Conservation (phyloP, 2,797 vertebrate genomes). For the Clarias laeviceps region DNA sequence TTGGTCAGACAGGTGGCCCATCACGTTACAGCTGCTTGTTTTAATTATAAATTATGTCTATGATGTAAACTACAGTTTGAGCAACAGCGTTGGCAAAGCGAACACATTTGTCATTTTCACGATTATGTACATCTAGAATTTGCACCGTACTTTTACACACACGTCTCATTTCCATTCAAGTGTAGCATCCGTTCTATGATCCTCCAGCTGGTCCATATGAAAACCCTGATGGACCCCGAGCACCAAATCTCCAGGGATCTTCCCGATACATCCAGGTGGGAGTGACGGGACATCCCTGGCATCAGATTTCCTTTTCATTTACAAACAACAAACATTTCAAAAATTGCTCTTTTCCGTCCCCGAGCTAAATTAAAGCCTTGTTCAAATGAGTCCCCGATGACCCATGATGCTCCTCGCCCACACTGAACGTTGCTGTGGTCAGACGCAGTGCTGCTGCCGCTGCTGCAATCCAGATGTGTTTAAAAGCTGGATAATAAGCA, state of each 20-base stretch:
- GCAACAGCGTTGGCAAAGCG: neutral
- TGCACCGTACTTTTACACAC: neutral
- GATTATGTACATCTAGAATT: neutral
- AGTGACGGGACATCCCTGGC: neutral
- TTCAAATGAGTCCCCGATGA: conserved; percentile 16
- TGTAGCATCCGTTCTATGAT: neutral
- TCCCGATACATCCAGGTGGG: neutral
- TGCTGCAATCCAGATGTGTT: conserved; percentile 77
- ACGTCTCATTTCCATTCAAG: neutral
- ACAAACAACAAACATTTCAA: conserved; percentile 5
- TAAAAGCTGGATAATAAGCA: conserved; percentile 73
- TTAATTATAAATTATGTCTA: neutral
- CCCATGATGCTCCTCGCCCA: conserved; percentile 8
- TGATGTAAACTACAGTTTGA: neutral
- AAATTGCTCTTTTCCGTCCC: neutral
- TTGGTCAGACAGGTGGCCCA: neutral
- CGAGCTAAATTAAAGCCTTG: neutral
- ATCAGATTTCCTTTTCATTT: neutral
- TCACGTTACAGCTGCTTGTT: neutral
- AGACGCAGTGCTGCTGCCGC: conserved; percentile 61
- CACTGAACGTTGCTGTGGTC: conserved; percentile 54
- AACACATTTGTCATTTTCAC: neutral
- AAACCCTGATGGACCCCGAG: neutral
- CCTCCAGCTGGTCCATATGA: neutral
- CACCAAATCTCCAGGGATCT: neutral